Conservation (phyloP, 2,113 vertebrate genomes). For the Pantherophis guttatus region DNA sequence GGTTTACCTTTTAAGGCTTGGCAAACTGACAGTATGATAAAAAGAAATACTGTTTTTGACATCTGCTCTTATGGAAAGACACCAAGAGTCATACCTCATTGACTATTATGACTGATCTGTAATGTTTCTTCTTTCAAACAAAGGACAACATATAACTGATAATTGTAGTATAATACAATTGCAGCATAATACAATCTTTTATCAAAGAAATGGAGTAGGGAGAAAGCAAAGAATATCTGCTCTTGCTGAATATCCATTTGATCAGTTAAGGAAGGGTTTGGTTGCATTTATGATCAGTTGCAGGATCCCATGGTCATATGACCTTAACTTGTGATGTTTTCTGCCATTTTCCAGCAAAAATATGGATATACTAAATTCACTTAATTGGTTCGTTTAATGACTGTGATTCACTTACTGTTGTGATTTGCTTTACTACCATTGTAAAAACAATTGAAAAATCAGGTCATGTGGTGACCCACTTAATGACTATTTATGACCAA, state of each 20-base stretch:
- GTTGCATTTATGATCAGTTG: too few relatives aligned
- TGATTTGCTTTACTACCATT: too few relatives aligned
- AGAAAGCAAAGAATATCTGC: not conserved
- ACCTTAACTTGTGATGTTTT: too few relatives aligned
- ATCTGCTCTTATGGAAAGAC: not conserved
- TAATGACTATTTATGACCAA: too few relatives aligned
- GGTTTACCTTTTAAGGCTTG: not conserved
- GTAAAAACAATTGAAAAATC: too few relatives aligned
- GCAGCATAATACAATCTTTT: not conserved
- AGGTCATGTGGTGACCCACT: too few relatives aligned
- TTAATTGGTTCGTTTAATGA: too few relatives aligned
- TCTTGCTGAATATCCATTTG: not conserved
- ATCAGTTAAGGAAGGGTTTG: not conserved
- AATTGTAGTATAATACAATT: not conserved
- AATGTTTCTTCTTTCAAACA: not conserved
- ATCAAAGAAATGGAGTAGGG: not conserved
- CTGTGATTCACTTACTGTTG: too few relatives aligned
- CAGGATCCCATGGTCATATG: too few relatives aligned
- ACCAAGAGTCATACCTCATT: not conserved
- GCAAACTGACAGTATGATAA: not conserved
- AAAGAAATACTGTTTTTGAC: not conserved
- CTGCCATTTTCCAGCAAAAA: too few relatives aligned
- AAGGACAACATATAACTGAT: not conserved
- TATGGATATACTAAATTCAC: too few relatives aligned
- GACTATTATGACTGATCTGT: not conserved